Percentiles rank a stretch among this genome's conserved stretches.
phyloP scores from a whole-genome alignment of 2,888 invertebrate genomes.

The Lottia gigantea region DNA sequence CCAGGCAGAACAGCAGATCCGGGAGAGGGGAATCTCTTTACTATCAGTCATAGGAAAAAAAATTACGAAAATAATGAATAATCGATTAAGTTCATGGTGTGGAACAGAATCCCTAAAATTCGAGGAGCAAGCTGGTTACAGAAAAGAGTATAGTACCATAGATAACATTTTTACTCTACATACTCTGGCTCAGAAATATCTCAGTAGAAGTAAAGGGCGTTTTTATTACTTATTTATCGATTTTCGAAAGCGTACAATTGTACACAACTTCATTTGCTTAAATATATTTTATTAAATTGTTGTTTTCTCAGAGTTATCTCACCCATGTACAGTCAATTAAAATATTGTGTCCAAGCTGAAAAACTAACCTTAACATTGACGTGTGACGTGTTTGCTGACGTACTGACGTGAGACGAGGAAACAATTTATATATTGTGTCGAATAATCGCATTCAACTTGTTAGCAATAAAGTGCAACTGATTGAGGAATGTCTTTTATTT shows the following conservation, averaged over 20 bases:
- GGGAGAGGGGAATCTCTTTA: neutral
- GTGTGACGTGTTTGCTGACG: too few relatives aligned
- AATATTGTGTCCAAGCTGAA: neutral
- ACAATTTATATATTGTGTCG: too few relatives aligned
- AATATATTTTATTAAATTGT: neutral
- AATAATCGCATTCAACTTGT: too few relatives aligned
- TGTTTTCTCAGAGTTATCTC: neutral
- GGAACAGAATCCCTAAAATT: neutral
- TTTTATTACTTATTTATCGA: neutral
- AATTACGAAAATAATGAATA: neutral
- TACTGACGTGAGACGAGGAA: too few relatives aligned
- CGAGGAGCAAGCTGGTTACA: neutral
- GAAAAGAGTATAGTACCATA: neutral
- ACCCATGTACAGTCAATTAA: neutral
- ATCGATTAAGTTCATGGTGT: neutral
- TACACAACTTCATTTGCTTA: neutral
- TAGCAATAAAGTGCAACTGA: too few relatives aligned
- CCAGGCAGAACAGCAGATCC: neutral
- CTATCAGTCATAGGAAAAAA: neutral
- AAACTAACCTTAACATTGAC: neutral
- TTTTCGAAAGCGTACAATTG: neutral
- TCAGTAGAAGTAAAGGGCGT: neutral
- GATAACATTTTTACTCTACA: neutral
- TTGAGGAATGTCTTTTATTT: too few relatives aligned
- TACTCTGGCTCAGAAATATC: constrained; percentile 2